These are phyloP conservation scores for Aleadryas rufinucha DNA, from an alignment of 2,113 vertebrate genomes.

Conservation along the genomic window DNA sequence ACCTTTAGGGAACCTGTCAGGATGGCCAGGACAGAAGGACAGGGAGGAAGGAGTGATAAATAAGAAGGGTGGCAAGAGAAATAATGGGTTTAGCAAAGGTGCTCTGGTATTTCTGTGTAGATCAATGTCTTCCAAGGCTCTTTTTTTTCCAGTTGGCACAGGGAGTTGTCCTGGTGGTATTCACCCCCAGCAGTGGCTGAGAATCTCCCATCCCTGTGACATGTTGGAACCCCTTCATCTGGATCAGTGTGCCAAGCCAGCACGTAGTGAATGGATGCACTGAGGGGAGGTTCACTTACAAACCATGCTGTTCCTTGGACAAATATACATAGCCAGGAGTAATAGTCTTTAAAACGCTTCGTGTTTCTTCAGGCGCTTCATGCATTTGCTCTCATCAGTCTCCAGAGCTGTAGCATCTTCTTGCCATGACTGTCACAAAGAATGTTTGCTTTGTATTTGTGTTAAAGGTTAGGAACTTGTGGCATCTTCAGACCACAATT, in stretches of 20 bases:
- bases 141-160: not conserved
- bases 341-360: not conserved
- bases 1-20: not conserved
- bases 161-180: not conserved
- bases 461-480: not conserved
- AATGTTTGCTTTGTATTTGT: rapidly evolving
- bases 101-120: not conserved
- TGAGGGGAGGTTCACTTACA: not conserved
- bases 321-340: not conserved
- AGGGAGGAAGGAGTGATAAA: not conserved
- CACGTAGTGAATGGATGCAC: not conserved
- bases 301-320: not conserved
- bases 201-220: rapidly evolving
- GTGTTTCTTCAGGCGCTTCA: not conserved
- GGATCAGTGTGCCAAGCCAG: not conserved
- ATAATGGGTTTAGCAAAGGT: not conserved
- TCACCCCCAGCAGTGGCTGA: too few species aligned
- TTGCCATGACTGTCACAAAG: not conserved
- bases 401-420: not conserved
- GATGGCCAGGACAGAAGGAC: not conserved
- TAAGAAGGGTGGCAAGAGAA: not conserved
- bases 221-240: not conserved
- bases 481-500: not conserved
- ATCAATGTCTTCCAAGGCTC: not conserved
- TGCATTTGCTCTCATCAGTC: not conserved